Evolutionary conservation across 1,140 invertebrate genomes (phyloP), one percentile per base, ranked within the genome.

Genomic region (Dendrolimus punctatus): DNA sequence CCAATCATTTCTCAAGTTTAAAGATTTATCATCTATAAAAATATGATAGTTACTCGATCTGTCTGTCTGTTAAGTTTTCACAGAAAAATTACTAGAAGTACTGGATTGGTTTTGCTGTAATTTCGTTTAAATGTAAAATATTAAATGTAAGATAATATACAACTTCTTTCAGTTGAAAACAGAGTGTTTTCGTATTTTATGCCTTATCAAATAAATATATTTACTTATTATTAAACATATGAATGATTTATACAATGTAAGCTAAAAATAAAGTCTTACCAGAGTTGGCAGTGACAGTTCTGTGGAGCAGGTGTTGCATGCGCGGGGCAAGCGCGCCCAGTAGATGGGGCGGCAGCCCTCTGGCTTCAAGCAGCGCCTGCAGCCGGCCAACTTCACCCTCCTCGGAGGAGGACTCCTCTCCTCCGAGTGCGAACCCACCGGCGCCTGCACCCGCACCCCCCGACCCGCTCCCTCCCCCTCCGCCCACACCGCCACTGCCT

Each of bases 241-340:
- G 23, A 23, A 23, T 23, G 23, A 47, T 2, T 6, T 36, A 7
- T 8, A 47, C 23, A 45, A 37, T 10, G 6, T 47, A 23, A 10
- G 9, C 10, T n/a, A 55, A 2, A 45, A 48, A 46, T 40, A 5
- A 8, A 45, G 45, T 51, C 36, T 40, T 60, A 94, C 93, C 93
- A 43, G 92, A 94, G 74, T 91, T 94, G 36, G 92, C 92, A 6
- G 94, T 95, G 90, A 99, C 98, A 57, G 95, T 98, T 53, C 97
- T 89, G 76, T 99, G 97, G 44, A 99, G 88, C 36, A 99, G 89
- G 81, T 99, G 97, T 72, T 99, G 98, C 96, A 99, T 98, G 43
- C 98, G 90, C 41, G 98, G 96, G 6, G 96, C 98, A 39, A 99
- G 89, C 39, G 96, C 95, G 8, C 97, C 96, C 77, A 99, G 97